phyloP scores from a whole-genome alignment of 2,113 vertebrate genomes.

The Paraplagusia blochii region DNA sequence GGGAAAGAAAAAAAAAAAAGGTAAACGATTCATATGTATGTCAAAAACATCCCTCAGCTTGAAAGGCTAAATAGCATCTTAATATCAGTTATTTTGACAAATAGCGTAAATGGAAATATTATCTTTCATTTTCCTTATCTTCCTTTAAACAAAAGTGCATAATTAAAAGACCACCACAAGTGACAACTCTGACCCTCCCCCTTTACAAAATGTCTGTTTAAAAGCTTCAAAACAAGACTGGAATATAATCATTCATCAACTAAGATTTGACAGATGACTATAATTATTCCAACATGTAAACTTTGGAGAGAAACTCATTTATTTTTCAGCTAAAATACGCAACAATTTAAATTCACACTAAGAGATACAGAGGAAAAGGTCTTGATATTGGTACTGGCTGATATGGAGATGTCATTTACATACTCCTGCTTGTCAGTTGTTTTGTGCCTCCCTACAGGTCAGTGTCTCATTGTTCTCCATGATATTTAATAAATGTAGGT shows the following conservation, averaged over 20 bases:
- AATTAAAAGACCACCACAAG: neutral
- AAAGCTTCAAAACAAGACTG: neutral
- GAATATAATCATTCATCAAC: neutral
- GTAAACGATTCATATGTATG: constrained; percentile 19
- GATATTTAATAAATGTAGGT: too few species aligned
- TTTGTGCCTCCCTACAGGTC: too few species aligned
- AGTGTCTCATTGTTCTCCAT: too few species aligned
- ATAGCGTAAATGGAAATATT: neutral
- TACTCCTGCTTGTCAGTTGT: too few species aligned
- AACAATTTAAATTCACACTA: too few species aligned
- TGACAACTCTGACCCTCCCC: neutral
- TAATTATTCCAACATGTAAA: neutral
- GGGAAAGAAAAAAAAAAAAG: constrained; percentile 9
- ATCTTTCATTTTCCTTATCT: neutral
- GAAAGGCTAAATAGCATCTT: constrained; percentile 6
- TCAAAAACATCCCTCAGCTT: constrained; percentile 15
- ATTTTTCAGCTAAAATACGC: neutral
- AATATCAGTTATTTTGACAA: constrained; percentile 7
- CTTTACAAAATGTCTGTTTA: neutral
- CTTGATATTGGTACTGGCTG: too few species aligned
- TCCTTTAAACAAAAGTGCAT: neutral
- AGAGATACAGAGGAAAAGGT: too few species aligned
- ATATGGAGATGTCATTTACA: too few species aligned
- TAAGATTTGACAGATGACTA: neutral
- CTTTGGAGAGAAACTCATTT: neutral